Evolutionary conservation across 2,888 invertebrate genomes (phyloP).

Genomic region (Prosopocoilus inquinatus): DNA sequence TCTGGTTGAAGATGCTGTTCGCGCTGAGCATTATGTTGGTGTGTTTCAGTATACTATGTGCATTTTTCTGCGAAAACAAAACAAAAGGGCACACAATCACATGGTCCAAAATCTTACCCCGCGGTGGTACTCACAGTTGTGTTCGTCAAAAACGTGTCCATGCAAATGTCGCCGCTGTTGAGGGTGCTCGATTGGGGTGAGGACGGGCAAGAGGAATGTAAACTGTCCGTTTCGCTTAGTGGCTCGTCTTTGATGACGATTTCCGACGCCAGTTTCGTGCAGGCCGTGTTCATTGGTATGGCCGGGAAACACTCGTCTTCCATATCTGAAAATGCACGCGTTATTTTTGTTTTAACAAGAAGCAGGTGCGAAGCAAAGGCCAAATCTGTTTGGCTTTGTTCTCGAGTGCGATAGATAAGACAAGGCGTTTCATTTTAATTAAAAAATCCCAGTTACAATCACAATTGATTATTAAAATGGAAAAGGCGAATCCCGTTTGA

Average conservation of each 20-base stretch:
- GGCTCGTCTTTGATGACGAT: conserved; percentile 74
- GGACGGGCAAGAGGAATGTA: conserved; percentile 69
- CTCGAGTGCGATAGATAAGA: too few relatives aligned
- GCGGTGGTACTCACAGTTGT: conserved; percentile 14
- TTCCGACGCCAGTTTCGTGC: conserved; percentile 47
- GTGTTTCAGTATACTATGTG: conserved; percentile 51
- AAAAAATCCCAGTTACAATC: too few relatives aligned
- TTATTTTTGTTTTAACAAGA: background rate
- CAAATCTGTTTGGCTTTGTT: too few relatives aligned
- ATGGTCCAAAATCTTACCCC: background rate
- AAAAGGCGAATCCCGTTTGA: too few relatives aligned
- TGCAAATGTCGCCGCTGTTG: conserved; percentile 39
- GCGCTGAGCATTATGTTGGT: conserved; percentile 48
- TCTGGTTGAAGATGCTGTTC: conserved; percentile 47
- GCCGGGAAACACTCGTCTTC: conserved; percentile 87
- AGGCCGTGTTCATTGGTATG: conserved; percentile 68
- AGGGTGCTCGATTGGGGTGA: conserved; percentile 54
- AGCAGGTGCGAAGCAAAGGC: too few relatives aligned
- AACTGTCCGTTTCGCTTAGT: conserved; percentile 69
- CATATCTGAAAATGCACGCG: conserved; percentile 70
- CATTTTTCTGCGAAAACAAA: conserved; percentile 10
- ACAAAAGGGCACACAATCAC: conserved; percentile 40
- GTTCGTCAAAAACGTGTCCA: conserved; percentile 26
- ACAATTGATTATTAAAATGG: too few relatives aligned
- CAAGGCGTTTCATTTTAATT: too few relatives aligned